Conservation (phyloP, 2,113 vertebrate species). For the Micronycteris hirsuta region DNA sequence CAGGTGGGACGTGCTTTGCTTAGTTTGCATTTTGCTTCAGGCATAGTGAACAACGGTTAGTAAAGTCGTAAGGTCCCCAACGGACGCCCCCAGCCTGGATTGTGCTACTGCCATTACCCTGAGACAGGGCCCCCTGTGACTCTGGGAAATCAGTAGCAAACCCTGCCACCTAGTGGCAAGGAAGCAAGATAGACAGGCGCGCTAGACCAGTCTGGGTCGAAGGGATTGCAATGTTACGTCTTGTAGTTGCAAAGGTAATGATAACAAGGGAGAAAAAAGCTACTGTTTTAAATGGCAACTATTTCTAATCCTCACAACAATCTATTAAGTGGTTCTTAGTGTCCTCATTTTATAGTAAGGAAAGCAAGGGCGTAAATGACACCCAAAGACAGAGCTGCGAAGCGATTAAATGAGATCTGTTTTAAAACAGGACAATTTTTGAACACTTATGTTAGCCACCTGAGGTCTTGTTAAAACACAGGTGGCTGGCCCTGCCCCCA, state of each 20-base stretch:
- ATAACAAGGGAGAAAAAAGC: background rate
- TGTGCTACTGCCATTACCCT: background rate
- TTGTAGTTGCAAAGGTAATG: background rate
- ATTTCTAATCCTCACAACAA: background rate
- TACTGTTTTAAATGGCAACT: background rate
- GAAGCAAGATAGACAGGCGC: no score
- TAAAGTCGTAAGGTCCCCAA: background rate
- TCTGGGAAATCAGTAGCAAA: background rate
- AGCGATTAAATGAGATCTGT: background rate
- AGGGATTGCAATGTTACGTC: background rate
- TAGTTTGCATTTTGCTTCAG: conserved; percentile 5
- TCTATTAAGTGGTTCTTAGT: background rate
- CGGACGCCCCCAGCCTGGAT: background rate
- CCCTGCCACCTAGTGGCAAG: conserved; percentile 61
- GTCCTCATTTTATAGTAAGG: background rate
- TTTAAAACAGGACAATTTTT: background rate
- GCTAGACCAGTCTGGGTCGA: background rate
- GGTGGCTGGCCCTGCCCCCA: background rate
- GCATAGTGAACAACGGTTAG: background rate
- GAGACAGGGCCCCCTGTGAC: background rate
- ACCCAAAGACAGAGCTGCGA: background rate
- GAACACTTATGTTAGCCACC: background rate
- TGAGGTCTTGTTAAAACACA: background rate
- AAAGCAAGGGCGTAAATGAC: background rate
- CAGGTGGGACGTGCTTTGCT: background rate